Evolutionary conservation across 2,888 invertebrate genomes (phyloP).

Genomic region (Saturnia japonica): DNA sequence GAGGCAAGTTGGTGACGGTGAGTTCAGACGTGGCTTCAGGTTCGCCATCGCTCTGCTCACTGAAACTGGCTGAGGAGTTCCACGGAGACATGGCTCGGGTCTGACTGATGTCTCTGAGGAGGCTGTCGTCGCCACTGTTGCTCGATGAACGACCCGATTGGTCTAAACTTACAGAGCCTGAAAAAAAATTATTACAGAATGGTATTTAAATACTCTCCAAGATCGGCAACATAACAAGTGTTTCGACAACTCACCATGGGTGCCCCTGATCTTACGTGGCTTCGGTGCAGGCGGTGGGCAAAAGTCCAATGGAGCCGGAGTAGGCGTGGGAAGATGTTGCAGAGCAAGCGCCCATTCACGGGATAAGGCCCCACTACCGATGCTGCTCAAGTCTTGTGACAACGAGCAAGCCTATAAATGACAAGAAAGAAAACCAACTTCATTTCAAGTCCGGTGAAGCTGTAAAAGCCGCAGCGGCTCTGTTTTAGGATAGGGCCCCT

Average conservation of each 20-base stretch:
- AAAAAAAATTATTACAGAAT: no score
- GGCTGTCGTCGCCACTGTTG: constrained; percentile 66
- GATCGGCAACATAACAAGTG: no score
- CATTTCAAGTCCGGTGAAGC: no score
- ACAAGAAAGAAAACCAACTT: not conserved
- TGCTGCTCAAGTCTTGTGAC: not conserved
- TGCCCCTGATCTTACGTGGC: constrained; percentile 70
- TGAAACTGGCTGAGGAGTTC: constrained; percentile 72
- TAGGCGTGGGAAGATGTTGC: constrained; percentile 64
- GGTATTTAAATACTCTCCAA: no score
- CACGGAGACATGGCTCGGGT: constrained; percentile 71
- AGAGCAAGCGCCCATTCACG: constrained; percentile 68
- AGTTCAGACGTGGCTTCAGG: constrained; percentile 59
- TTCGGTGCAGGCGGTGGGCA: constrained; percentile 64
- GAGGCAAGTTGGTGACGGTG: constrained; percentile 71
- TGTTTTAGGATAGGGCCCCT: no score
- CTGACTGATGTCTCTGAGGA: constrained; percentile 46
- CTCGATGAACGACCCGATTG: constrained; percentile 72
- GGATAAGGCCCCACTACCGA: constrained; percentile 26
- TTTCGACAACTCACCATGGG: constrained; percentile 58
- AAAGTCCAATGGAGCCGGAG: constrained; percentile 65
- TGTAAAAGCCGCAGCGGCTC: no score
- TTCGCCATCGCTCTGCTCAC: constrained; percentile 70
- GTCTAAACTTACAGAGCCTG: constrained; percentile 65
- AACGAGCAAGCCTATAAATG: not conserved